Conservation (phyloP, 2,797 vertebrate species). For the Diplodus puntazzo region DNA sequence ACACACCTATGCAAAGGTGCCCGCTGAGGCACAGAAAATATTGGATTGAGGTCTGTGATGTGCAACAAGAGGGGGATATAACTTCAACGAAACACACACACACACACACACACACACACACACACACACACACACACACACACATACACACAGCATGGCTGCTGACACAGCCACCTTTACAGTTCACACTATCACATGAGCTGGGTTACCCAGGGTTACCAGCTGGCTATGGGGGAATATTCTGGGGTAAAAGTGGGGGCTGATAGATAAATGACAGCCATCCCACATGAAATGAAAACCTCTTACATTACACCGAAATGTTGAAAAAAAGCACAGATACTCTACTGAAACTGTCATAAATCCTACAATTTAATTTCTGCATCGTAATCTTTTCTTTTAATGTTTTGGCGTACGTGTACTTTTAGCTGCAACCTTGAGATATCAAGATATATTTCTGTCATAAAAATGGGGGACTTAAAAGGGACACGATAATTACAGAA, state of each 20-base stretch:
- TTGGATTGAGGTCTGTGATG: slow-evolving; percentile 13
- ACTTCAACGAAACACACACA: background rate
- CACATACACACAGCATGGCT: slow-evolving; percentile 17
- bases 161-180: slow-evolving; percentile 48
- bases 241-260: slow-evolving; percentile 46
- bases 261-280: slow-evolving; percentile 18
- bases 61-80: background rate
- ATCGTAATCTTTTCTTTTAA: too few species aligned
- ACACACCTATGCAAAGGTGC: slow-evolving; percentile 39
- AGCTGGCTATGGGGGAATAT: slow-evolving; percentile 43
- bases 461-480: background rate
- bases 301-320: background rate
- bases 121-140: slow-evolving; percentile 1
- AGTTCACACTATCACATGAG: slow-evolving; percentile 49
- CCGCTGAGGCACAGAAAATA: slow-evolving; percentile 23
- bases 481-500: background rate
- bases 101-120: slow-evolving; percentile 12
- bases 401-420: too few species aligned
- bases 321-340: background rate
- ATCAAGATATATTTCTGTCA: too few species aligned
- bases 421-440: background rate
- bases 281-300: background rate
- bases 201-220: slow-evolving; percentile 54
- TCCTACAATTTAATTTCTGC: too few species aligned
- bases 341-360: background rate